Conservation (phyloP, 1,140 invertebrate species). For the Cotesia vestalis region DNA sequence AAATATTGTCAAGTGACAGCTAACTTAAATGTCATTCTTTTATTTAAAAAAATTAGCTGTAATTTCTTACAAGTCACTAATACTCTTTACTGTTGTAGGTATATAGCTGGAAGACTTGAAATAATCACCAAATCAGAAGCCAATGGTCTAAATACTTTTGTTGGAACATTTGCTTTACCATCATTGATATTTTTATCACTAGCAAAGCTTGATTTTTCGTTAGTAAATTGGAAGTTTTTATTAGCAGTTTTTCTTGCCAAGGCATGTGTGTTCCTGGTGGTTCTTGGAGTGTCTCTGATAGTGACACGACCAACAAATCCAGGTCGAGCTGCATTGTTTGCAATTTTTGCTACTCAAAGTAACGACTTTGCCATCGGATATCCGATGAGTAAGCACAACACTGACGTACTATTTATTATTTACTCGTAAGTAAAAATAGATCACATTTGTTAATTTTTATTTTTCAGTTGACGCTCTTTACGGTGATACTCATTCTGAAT, state of each 20-base stretch:
- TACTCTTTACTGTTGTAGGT: conserved; percentile 72
- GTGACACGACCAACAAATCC: conserved; percentile 82
- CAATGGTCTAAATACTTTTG: conserved; percentile 92
- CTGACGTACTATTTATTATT: conserved; percentile 15
- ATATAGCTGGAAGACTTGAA: conserved; percentile 86
- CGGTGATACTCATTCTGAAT: conserved; percentile 84
- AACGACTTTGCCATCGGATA: conserved; percentile 98
- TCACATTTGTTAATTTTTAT: conserved; percentile 24
- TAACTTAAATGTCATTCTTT: background rate
- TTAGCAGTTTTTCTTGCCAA: conserved; percentile 86
- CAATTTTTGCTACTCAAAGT: conserved; percentile 95
- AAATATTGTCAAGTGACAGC: no score
- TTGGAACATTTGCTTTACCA: conserved; percentile 92
- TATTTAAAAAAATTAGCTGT: conserved; percentile 12
- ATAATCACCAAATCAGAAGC: conserved; percentile 85
- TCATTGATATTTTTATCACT: conserved; percentile 91
- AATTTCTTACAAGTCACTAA: background rate
- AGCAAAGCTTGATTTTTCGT: conserved; percentile 83
- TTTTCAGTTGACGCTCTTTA: conserved; percentile 80
- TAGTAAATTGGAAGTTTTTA: conserved; percentile 92
- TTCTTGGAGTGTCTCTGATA: conserved; percentile 81
- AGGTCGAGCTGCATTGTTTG: conserved; percentile 88
- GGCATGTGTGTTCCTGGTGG: conserved; percentile 83
- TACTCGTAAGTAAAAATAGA: conserved; percentile 4
- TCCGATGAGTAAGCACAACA: conserved; percentile 83